phyloP scores from a whole-genome alignment of 2,888 invertebrate genomes.

The Amblyjoppa fuscipennis region DNA sequence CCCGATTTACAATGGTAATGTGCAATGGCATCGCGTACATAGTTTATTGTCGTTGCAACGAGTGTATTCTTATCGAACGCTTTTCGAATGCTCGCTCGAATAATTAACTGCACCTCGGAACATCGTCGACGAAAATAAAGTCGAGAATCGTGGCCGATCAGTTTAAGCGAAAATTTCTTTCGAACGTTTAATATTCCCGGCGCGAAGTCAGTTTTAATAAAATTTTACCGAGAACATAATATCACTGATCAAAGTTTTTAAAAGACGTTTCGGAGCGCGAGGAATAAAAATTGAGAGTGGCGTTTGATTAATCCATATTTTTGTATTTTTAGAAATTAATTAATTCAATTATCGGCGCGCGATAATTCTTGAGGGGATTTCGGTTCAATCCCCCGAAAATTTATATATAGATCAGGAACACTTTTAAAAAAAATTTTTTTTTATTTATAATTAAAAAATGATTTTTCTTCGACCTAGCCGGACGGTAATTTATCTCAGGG shows the following conservation, averaged over 20 bases:
- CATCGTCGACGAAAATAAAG: neutral
- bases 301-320: neutral
- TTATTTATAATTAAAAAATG: neutral
- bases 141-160: neutral
- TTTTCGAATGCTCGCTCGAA: neutral
- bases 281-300: neutral
- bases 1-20: too few relatives aligned
- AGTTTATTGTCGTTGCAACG: neutral
- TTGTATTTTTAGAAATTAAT: neutral
- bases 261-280: neutral
- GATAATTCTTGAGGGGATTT: neutral
- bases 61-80: neutral
- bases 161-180: neutral
- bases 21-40: too few relatives aligned
- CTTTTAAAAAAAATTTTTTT: neutral
- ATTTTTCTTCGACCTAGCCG: neutral
- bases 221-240: neutral
- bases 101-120: neutral
- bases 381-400: too few relatives aligned
- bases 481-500: neutral
- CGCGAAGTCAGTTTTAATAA: slow-evolving; percentile 7
- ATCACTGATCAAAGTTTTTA: neutral
- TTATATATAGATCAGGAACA: neutral
- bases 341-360: neutral
- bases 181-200: slow-evolving; percentile 11